Base-by-base conservation (phyloP, 2,888 invertebrate species). In the Sinhomidia bicolor region DNA sequence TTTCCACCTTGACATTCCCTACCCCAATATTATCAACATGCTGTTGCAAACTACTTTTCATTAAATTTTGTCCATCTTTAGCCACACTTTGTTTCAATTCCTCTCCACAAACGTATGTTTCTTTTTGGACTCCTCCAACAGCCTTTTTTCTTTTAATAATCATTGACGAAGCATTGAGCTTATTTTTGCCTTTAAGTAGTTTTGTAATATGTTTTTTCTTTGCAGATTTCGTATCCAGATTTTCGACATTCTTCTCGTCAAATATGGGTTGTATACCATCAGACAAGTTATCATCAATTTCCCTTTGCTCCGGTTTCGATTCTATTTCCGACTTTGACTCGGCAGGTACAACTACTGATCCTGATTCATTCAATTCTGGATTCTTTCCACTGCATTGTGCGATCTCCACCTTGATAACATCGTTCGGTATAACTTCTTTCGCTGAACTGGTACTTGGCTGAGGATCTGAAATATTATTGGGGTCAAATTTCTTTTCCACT, bases 401-500 rank as follows among this genome's bases (percentile, higher is more conserved):
- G 14, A 36, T 68, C n/a, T 71, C 71, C 12, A 44, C 44, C 10
- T 23, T 71, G 12, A 41, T 23, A 23, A 44, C 9, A 3, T 20
- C 20, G 14, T 20, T 44, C 12, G 17, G 44, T 4, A 71, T 71
- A 20, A 17, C 6, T 10, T 29, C 26, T n/a, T 68, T n/a, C 5
- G 12, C 41, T 23, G 10, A 3, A 29, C n/a, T n/a, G n/a, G n/a
- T n/a, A n/a, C n/a, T 32, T n/a, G 4, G 36, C 20, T 76, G 26
- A 1, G 74, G 14, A 26, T 12, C 20, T 44, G 71, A n/a, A n/a
- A n/a, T 0, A 1, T 10, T 4, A 76, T 10, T 47, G 17, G 78
- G 78, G 20, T 85, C 85, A 65, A 36, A 62, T 23, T 85, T 85
- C 36, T 78, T 62, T 78, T 85, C 85, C 0, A 12, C 65, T 0